Evolutionary conservation across 2,888 invertebrate species (phyloP).

Genomic region (Hirtodrosophila trivittata): DNA sequence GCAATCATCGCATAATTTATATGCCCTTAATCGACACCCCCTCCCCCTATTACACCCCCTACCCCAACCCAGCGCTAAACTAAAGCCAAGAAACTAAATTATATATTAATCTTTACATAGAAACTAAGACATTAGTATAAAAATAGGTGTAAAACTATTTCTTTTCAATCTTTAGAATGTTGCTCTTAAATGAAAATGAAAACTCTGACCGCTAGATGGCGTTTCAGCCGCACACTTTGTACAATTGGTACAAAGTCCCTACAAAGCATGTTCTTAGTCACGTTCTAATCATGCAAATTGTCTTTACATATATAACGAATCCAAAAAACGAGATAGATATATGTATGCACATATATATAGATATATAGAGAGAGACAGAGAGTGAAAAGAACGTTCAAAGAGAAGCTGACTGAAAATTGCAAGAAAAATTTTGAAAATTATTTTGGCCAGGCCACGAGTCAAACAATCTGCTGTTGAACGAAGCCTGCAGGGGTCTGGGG

Average conservation of each 20-base stretch:
- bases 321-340: constrained; percentile 10
- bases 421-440: constrained; percentile 60
- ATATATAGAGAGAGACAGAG: constrained; percentile 38
- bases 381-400: constrained; percentile 47
- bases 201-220: background rate
- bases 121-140: too few species aligned
- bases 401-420: constrained; percentile 25
- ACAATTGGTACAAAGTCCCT: background rate
- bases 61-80: too few species aligned
- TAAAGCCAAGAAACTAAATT: too few species aligned
- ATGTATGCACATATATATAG: background rate
- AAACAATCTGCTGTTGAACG: constrained; percentile 36
- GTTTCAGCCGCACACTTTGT: background rate
- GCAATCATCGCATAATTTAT: constrained; percentile 60
- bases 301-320: background rate
- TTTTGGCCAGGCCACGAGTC: constrained; percentile 67
- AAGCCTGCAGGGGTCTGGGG: background rate
- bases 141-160: too few species aligned
- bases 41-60: background rate
- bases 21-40: background rate
- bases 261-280: background rate
- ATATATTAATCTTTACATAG: too few species aligned
- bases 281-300: background rate
- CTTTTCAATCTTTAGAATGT: background rate
- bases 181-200: background rate